Percentiles rank a stretch among this genome's conserved stretches.
Evolutionary conservation across 2,888 invertebrate species (phyloP).

Genomic region (Ichneumoninae sp.): DNA sequence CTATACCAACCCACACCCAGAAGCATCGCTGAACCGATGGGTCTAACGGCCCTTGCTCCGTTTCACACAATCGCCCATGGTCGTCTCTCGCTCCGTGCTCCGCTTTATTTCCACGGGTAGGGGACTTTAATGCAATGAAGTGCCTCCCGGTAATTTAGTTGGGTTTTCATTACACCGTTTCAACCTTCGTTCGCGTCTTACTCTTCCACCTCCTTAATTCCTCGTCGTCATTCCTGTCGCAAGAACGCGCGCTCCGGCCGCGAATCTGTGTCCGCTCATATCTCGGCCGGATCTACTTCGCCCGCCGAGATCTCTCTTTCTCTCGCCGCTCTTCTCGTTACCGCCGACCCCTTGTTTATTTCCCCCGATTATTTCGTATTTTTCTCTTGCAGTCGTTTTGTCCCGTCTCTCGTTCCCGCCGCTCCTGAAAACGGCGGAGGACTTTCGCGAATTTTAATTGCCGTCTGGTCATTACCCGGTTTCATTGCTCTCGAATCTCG

Average conservation of each 20-base stretch:
- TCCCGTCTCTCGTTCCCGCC: neutral
- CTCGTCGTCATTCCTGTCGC: slow-evolving; percentile 51
- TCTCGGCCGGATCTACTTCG: slow-evolving; percentile 37
- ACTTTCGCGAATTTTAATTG: neutral
- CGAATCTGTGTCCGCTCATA: slow-evolving; percentile 55
- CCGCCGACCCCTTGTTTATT: neutral
- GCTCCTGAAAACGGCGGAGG: neutral
- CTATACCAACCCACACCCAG: slow-evolving; percentile 30
- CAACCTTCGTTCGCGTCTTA: slow-evolving; percentile 47
- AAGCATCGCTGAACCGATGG: slow-evolving; percentile 46
- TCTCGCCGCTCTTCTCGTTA: slow-evolving; percentile 1
- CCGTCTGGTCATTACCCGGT: neutral
- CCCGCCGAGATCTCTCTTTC: neutral
- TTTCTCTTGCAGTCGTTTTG: slow-evolving; percentile 5
- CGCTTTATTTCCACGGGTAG: slow-evolving; percentile 60
- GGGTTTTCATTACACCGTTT: slow-evolving; percentile 69
- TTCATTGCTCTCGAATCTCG: too few species aligned
- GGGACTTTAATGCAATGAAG: slow-evolving; percentile 70
- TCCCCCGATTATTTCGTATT: neutral
- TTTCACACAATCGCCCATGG: slow-evolving; percentile 35
- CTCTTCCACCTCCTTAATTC: slow-evolving; percentile 48
- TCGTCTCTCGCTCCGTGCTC: slow-evolving; percentile 41
- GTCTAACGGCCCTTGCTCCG: slow-evolving; percentile 30
- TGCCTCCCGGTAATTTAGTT: slow-evolving; percentile 68
- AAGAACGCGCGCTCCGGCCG: slow-evolving; percentile 21